Evolutionary conservation across 2,888 invertebrate genomes (phyloP), one percentile per base, ranked within the genome.

Genomic region (Frankliniella intonsa): DNA sequence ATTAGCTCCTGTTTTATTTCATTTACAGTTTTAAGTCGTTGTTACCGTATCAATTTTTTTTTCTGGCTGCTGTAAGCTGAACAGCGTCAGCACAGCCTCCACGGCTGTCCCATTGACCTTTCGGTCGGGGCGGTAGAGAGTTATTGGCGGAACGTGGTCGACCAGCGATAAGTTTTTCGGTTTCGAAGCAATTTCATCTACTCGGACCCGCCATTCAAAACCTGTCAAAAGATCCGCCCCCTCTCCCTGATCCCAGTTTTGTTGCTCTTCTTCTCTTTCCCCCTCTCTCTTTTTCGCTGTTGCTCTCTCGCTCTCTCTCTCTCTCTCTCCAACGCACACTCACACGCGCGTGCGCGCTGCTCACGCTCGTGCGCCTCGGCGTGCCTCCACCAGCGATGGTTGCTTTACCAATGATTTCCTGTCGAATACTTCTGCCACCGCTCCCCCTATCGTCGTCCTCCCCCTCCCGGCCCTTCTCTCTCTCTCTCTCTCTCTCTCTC

Each of bases 361-460:
- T 62, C n/a, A 19, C 17, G 62, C 62, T 22, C 25, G 22, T 76
- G 9, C 62, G 62, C 62, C 25, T 55, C 55, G 55, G 14, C 55
- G 55, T 55, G 38, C 38, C 38, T 38, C 38, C 38, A 38, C 38
- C 38, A 38, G 62, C 19, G 62, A 62, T 22, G 22, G 22, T 76
- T 76, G 69, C 25, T 76, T 76, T 76, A 76, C 22, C 69, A 76
- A 76, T 22, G 69, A 76, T 76, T 76, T 76, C 69, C 69, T 76
- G 69, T 76, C 69, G 69, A 76, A 76, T 76, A 76, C 69, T 55
- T 55, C 55, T 19, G 19, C 55, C 38, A 38, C 55, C 55, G 55
- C 55, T 55, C 55, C 5, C 38, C 38, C 38, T 38, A 38, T 38
- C 38, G 38, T 38, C 38, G 38, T 38, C 14, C 55, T 14, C 55